Base-by-base conservation (phyloP, 2,113 vertebrate species). In the Condylura cristata region DNA sequence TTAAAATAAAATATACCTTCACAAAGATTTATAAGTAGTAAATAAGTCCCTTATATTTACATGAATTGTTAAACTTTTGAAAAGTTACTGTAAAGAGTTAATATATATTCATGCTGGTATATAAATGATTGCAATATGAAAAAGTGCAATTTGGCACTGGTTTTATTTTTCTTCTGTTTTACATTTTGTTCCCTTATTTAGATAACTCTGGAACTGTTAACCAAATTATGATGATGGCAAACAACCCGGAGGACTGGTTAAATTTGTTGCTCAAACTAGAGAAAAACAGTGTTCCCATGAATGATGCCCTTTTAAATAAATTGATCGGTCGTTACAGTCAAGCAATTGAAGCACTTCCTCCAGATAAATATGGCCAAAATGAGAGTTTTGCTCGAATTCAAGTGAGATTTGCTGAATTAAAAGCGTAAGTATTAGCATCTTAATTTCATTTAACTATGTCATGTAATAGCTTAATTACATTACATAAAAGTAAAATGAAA, bases 341-440 rank as follows among this genome's bases (percentile, higher is more conserved):
- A 95, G 98, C 99, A 0, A 99, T 99, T 97, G 97, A 98, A 93
- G 98, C 97, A 1, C 97, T 99, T 83, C 98, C 99, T 44, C 98
- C 99, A 90, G 98, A 98, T 96, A 98, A 99, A 61, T 98, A 99
- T 60, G 98, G 98, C 89, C 98, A 99, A 93, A 99, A 99, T 72
- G 97, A 98, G 97, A 99, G 98, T 98, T 99, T 99, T 51, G 99
- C 99, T 97, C 98, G 97, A 87, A 99, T 99, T 96, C 98, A 99
- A 78, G 99, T 99, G 94, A 98, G 99, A 97, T 99, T 99, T 97
- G 99, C 99, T 2, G 99, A 99, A 95, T 97, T 99, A 83, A 99
- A 99, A 97, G 99, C 98, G 99, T 99, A 97, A 99, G 99, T 99
- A 96, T 93, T 80, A 60, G n/a, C 12, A 24, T 89, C 85, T 92